A percentile compares a stretch with the other conserved stretches of the same genome.
Conservation (phyloP, 2,888 invertebrate species). For the Sesia apiformis region DNA sequence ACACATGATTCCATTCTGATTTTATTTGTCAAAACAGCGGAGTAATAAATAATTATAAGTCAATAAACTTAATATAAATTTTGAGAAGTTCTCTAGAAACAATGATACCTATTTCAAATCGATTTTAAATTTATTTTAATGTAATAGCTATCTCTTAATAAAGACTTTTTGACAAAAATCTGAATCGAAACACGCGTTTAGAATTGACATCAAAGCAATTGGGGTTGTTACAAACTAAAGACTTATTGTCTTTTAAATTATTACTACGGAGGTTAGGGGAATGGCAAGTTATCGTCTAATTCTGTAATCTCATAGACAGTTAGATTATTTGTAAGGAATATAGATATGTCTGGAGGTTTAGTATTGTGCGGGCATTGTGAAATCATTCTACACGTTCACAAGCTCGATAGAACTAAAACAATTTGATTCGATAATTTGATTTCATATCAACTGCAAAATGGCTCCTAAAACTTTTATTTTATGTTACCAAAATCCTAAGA, state of each 20-base stretch:
- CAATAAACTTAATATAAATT: not conserved
- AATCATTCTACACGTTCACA: no score
- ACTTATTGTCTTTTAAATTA: slow-evolving; percentile 45
- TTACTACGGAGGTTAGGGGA: slow-evolving; percentile 21
- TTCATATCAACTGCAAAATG: no score
- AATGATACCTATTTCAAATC: not conserved
- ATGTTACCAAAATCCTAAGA: no score
- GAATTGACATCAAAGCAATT: slow-evolving; percentile 47
- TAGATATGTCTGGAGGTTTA: no score
- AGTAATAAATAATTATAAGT: not conserved
- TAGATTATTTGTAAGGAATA: no score
- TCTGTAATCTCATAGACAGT: no score
- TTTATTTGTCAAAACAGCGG: not conserved
- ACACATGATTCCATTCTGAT: not conserved
- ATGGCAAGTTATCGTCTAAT: slow-evolving; percentile 28
- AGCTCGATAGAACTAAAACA: no score
- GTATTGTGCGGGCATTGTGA: no score
- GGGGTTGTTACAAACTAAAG: slow-evolving; percentile 22
- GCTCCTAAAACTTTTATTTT: no score
- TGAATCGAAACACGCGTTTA: slow-evolving; percentile 9
- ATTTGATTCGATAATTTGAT: no score
- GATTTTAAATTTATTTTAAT: not conserved
- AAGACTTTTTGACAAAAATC: slow-evolving; percentile 17
- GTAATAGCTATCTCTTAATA: not conserved
- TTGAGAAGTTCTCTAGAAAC: no score